These are phyloP conservation scores for Adelges cooleyi DNA, from an alignment of 1,140 invertebrate genomes.

Conservation along the genomic window DNA sequence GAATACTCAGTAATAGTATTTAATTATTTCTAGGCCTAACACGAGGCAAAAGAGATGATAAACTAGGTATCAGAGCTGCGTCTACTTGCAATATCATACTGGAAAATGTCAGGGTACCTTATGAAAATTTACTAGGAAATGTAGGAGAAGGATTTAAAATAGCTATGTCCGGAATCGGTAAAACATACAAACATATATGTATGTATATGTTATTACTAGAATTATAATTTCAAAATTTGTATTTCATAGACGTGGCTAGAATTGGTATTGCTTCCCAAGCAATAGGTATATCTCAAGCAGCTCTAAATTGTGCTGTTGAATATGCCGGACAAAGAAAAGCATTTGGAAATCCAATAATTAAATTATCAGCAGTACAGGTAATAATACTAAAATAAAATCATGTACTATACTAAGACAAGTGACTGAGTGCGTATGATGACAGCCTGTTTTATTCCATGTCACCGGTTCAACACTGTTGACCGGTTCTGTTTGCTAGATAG, in stretches of 20 bases:
- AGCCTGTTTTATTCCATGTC: too few relatives aligned
- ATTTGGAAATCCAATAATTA: constrained; percentile 47
- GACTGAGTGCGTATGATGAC: too few relatives aligned
- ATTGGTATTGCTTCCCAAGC: constrained; percentile 47
- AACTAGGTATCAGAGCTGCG: constrained; percentile 58
- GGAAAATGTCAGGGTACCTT: constrained; percentile 57
- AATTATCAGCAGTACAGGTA: constrained; percentile 45
- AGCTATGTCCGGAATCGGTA: constrained; percentile 41
- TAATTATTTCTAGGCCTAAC: constrained; percentile 40
- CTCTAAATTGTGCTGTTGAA: constrained; percentile 50
- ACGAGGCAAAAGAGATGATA: constrained; percentile 55
- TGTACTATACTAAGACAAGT: too few relatives aligned
- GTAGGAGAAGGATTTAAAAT: constrained; percentile 48
- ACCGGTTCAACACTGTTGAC: too few relatives aligned
- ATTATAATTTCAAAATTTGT: not conserved
- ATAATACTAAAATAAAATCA: not conserved
- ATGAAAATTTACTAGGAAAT: constrained; percentile 49
- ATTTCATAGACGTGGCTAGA: constrained; percentile 41
- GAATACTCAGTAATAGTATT: too few relatives aligned
- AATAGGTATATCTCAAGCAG: constrained; percentile 44
- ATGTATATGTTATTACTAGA: not conserved
- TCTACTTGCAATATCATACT: constrained; percentile 64
- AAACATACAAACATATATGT: too few relatives aligned
- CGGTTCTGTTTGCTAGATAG: too few relatives aligned
- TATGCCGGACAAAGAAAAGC: constrained; percentile 47